Evolutionary conservation across 2,888 invertebrate species (phyloP).

Genomic region (Patella ulyssiponensis): DNA sequence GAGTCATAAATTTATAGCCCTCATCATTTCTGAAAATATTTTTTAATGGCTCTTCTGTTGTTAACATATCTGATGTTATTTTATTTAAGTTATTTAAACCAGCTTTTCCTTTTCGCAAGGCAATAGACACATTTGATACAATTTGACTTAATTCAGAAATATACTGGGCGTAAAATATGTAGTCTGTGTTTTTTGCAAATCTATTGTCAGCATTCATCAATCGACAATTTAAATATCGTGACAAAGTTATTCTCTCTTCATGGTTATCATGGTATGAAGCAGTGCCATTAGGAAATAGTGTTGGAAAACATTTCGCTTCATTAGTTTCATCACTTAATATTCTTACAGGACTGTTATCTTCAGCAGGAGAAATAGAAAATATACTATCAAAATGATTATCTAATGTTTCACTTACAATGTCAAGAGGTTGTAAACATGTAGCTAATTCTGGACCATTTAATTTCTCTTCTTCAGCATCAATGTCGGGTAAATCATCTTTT

Average conservation of each 20-base stretch:
- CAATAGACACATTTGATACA: constrained; percentile 24
- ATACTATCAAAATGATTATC: constrained; percentile 28
- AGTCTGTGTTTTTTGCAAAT: constrained; percentile 27
- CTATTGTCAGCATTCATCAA: constrained; percentile 24
- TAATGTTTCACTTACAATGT: constrained; percentile 28
- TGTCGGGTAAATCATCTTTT: background rate
- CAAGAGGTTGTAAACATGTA: constrained; percentile 34
- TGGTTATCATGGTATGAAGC: constrained; percentile 19
- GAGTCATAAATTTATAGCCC: constrained; percentile 18
- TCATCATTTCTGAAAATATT: constrained; percentile 18
- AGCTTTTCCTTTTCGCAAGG: constrained; percentile 27
- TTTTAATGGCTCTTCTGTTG: constrained; percentile 17
- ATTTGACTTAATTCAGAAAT: constrained; percentile 28
- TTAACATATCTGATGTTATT: constrained; percentile 23
- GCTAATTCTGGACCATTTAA: constrained; percentile 11
- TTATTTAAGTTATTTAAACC: constrained; percentile 4
- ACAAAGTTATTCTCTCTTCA: constrained; percentile 4
- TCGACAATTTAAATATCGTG: constrained; percentile 27
- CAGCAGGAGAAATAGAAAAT: constrained; percentile 33
- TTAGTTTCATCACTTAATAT: constrained; percentile 23
- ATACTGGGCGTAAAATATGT: constrained; percentile 32
- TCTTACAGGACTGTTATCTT: constrained; percentile 28
- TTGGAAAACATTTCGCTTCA: constrained; percentile 31
- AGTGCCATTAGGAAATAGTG: constrained; percentile 25
- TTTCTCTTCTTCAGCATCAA: background rate